Conservation (phyloP, 1,140 invertebrate genomes). For the Ganaspis sp. region DNA sequence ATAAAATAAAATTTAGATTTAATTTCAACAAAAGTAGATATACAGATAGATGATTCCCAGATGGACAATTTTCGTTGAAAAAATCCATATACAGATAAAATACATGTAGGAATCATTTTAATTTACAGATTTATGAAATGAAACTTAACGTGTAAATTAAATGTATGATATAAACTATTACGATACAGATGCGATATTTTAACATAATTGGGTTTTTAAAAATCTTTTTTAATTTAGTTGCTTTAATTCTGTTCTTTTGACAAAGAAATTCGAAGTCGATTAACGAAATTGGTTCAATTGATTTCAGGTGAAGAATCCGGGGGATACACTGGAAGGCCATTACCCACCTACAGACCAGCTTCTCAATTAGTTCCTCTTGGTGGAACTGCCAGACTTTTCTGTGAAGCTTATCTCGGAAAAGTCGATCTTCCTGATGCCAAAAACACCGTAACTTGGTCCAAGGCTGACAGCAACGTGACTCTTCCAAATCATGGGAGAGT, state of each 20-base stretch:
- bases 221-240: no score
- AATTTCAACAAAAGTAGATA: no score
- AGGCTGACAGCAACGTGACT: slow-evolving; percentile 77
- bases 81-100: no score
- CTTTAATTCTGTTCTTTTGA: background rate
- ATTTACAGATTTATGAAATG: no score
- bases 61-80: no score
- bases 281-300: slow-evolving; percentile 29
- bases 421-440: slow-evolving; percentile 84
- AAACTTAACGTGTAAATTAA: no score
- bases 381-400: slow-evolving; percentile 80
- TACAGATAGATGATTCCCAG: no score
- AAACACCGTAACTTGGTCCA: slow-evolving; percentile 81
- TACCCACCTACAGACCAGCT: slow-evolving; percentile 74
- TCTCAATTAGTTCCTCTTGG: slow-evolving; percentile 76
- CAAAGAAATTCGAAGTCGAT: background rate
- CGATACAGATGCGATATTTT: no score
- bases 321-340: slow-evolving; percentile 74
- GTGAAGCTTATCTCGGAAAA: slow-evolving; percentile 86
- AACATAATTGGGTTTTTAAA: background rate
- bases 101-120: no score
- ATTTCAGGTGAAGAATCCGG: slow-evolving; percentile 68
- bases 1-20: no score
- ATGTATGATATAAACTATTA: no score
- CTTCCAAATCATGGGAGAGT: slow-evolving; percentile 70